Conservation (phyloP, 2,888 invertebrate genomes). For the Pollenia angustigena region DNA sequence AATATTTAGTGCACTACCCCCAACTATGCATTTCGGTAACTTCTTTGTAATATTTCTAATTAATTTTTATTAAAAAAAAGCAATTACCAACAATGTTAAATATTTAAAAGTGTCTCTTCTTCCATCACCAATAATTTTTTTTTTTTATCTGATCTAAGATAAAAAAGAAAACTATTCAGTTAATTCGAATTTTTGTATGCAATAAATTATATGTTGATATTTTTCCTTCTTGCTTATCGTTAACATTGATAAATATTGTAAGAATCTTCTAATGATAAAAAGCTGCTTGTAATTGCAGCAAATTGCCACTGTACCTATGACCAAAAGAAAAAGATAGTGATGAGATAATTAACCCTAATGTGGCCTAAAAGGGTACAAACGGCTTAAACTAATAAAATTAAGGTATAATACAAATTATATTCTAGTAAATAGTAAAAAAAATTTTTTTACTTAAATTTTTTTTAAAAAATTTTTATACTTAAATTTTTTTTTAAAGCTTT, state of each 20-base stretch:
- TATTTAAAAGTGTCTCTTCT: too few relatives aligned
- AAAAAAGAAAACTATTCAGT: not conserved
- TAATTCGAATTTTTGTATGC: not conserved
- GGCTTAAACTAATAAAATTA: too few relatives aligned
- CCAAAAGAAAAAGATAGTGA: not conserved
- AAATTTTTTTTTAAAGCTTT: not conserved
- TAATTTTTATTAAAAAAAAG: too few relatives aligned
- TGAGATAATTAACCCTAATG: conserved; percentile 13
- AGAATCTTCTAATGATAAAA: conserved; percentile 55
- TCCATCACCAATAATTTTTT: too few relatives aligned
- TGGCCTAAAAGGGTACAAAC: not conserved
- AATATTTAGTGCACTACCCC: too few relatives aligned
- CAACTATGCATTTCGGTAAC: too few relatives aligned
- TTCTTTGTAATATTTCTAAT: too few relatives aligned
- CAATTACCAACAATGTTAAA: too few relatives aligned
- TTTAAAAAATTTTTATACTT: too few relatives aligned
- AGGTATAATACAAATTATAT: not conserved
- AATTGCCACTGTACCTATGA: conserved; percentile 53
- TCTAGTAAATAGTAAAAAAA: not conserved
- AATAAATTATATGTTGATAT: not conserved
- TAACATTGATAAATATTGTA: conserved; percentile 57
- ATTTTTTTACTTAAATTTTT: not conserved
- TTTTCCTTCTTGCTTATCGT: not conserved
- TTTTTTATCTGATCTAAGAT: too few relatives aligned
- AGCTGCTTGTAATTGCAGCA: conserved; percentile 53